Conservation (phyloP, 1,140 invertebrate genomes). For the Lucilia sericata region DNA sequence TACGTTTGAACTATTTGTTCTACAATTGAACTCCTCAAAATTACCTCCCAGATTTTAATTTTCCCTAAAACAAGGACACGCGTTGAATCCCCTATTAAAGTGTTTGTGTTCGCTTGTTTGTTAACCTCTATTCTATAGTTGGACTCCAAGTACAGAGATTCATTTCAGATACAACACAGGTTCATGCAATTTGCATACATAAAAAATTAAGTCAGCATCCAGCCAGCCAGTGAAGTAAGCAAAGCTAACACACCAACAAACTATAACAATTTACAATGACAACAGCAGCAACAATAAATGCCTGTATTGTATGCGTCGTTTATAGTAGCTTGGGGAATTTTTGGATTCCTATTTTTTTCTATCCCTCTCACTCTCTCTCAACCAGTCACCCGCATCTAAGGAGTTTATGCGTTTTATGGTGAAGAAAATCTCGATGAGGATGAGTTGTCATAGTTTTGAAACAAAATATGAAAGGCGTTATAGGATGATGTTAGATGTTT, state of each 20-base stretch:
- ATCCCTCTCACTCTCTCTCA: neutral
- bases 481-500: neutral
- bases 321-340: constrained; percentile 38
- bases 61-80: constrained; percentile 14
- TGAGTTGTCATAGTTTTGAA: neutral
- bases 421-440: neutral
- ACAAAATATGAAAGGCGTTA: neutral
- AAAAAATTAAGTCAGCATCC: constrained; percentile 36
- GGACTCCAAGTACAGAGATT: neutral
- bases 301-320: constrained; percentile 22
- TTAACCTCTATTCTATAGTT: neutral
- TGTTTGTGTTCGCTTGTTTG: neutral
- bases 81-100: neutral
- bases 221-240: neutral
- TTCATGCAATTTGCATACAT: constrained; percentile 40
- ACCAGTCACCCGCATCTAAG: neutral
- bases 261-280: neutral
- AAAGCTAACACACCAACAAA: neutral
- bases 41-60: neutral
- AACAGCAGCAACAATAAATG: neutral
- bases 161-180: constrained; percentile 9
- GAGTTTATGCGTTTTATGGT: constrained; percentile 18
- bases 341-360: neutral
- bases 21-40: neutral
- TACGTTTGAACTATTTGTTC: no score